Conservation (phyloP, 92 coral and sea anemone species). For the Epizoanthus stellaris region DNA sequence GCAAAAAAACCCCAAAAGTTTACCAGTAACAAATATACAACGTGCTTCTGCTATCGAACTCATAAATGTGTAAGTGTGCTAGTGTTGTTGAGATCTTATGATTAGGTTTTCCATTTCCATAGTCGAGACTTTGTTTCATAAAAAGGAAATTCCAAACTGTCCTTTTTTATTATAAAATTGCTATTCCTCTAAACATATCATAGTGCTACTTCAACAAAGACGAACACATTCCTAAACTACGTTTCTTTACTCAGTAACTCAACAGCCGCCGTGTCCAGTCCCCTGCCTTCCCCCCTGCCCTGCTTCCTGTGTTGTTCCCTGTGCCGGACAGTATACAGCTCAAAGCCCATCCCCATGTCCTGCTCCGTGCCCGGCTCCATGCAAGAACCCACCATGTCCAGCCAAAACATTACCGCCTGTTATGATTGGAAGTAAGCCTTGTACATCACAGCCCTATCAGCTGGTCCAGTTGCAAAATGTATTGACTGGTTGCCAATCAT, state of each 20-base stretch:
- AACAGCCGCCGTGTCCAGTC: too few relatives aligned
- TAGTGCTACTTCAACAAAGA: too few relatives aligned
- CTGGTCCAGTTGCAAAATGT: constrained; percentile 40
- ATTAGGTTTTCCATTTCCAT: too few relatives aligned
- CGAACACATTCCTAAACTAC: too few relatives aligned
- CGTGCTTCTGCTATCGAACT: too few relatives aligned
- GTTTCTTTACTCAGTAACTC: constrained; percentile 5
- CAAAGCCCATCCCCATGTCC: constrained; percentile 9
- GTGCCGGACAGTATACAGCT: neutral
- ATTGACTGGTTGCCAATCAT: neutral
- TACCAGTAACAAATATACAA: too few relatives aligned
- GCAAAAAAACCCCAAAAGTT: too few relatives aligned
- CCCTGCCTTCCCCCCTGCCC: constrained; percentile 12
- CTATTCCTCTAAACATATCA: too few relatives aligned
- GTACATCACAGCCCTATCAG: constrained; percentile 15
- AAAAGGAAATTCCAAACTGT: neutral
- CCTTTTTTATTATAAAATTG: neutral
- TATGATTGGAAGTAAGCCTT: neutral
- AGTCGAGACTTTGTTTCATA: too few relatives aligned
- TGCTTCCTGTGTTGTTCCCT: constrained; percentile 1
- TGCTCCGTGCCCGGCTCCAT: constrained; percentile 15
- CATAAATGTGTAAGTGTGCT: too few relatives aligned
- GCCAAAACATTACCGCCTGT: neutral
- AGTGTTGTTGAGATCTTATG: too few relatives aligned
- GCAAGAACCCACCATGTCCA: constrained; percentile 5